phyloP scores from a whole-genome alignment of 1,140 invertebrate species.

The Drosophila pseudoobscura region DNA sequence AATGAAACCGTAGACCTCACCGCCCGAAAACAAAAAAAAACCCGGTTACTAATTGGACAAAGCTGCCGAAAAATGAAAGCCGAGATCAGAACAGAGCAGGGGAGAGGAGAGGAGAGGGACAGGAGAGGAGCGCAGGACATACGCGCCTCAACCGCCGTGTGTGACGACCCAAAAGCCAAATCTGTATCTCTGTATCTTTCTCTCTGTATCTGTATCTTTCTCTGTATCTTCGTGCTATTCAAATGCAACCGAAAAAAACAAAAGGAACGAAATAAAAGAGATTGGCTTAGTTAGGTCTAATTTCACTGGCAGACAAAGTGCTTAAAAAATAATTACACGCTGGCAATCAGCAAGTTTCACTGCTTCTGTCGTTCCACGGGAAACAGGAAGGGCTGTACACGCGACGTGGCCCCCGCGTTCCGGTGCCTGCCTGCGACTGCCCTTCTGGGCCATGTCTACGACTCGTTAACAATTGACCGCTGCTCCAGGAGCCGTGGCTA shows the following conservation, averaged over 20 bases:
- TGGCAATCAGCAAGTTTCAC: conserved; percentile 65
- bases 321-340: conserved; percentile 81
- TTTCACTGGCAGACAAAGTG: conserved; percentile 74
- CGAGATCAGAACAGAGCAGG: conserved; percentile 42
- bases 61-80: conserved; percentile 71
- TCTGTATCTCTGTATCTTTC: conserved; percentile 5
- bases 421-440: neutral
- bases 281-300: conserved; percentile 77
- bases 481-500: neutral
- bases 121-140: conserved; percentile 27
- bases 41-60: conserved; percentile 82
- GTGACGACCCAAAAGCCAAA: conserved; percentile 51
- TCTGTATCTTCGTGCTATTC: conserved; percentile 41
- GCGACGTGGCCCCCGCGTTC: conserved; percentile 50
- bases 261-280: conserved; percentile 37
- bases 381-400: conserved; percentile 74
- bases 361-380: conserved; percentile 36
- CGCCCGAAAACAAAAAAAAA: conserved; percentile 32
- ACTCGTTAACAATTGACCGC: conserved; percentile 62
- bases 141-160: conserved; percentile 34
- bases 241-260: conserved; percentile 44
- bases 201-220: neutral
- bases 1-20: conserved; percentile 77
- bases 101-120: too few relatives aligned
- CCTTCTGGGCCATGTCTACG: conserved; percentile 7